phyloP scores from a whole-genome alignment of 2,888 invertebrate species.

The Pherbina coryleti region DNA sequence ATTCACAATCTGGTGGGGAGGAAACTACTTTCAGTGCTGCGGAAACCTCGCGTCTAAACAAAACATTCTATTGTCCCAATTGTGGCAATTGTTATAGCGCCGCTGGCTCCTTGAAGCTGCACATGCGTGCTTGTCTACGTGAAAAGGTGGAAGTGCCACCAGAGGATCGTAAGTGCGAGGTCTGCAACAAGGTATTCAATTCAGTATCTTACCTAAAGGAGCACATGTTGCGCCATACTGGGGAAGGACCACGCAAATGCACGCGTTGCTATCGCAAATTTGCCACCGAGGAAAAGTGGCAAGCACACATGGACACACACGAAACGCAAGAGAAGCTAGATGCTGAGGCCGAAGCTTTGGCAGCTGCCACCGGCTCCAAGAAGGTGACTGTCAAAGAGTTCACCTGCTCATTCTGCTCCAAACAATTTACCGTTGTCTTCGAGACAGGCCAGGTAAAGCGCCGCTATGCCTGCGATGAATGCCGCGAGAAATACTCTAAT shows the following conservation, averaged over 20 bases:
- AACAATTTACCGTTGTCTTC: constrained; percentile 67
- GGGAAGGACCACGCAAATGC: constrained; percentile 66
- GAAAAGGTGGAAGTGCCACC: constrained; percentile 63
- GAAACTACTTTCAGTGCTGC: constrained; percentile 53
- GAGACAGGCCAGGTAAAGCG: constrained; percentile 67
- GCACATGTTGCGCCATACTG: constrained; percentile 67
- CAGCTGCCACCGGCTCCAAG: constrained; percentile 62
- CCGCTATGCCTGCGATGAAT: constrained; percentile 67
- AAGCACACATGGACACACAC: constrained; percentile 65
- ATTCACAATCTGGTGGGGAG: constrained; percentile 47
- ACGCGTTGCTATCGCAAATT: constrained; percentile 68
- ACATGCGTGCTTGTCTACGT: constrained; percentile 67
- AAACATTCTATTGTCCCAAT: constrained; percentile 68
- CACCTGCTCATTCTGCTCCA: constrained; percentile 65
- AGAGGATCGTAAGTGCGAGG: constrained; percentile 66
- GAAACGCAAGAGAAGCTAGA: constrained; percentile 65
- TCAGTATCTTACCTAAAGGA: constrained; percentile 68
- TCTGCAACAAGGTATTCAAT: constrained; percentile 67
- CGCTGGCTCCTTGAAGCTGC: constrained; percentile 67
- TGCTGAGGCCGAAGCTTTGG: constrained; percentile 61
- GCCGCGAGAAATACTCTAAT: constrained; percentile 68
- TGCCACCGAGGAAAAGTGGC: constrained; percentile 63
- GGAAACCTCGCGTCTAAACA: constrained; percentile 50
- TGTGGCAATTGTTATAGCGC: constrained; percentile 69
- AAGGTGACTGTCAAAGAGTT: constrained; percentile 68